These are phyloP conservation scores for Bos taurus DNA, from an alignment of 2,113 vertebrate species.

Conservation along the genomic window DNA sequence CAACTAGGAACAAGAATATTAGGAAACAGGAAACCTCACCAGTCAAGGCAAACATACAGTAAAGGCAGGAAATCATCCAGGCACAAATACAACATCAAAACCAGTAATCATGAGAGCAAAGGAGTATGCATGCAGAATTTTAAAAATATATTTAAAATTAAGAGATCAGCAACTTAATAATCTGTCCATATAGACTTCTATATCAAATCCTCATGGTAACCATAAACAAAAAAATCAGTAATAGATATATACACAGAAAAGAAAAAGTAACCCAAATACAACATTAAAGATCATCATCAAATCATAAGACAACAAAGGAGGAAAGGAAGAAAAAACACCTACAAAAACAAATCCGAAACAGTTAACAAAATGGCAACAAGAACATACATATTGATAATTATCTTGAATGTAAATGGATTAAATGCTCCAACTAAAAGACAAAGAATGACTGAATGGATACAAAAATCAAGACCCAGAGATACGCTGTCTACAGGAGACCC, in stretches of 20 bases:
- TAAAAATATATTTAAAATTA: background rate
- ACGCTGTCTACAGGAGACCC: background rate
- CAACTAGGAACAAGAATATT: background rate
- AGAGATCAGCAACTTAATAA: background rate
- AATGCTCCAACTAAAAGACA: background rate
- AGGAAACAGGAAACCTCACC: background rate
- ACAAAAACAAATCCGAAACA: background rate
- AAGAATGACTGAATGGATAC: background rate
- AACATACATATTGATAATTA: background rate
- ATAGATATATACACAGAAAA: background rate
- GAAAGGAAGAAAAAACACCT: background rate
- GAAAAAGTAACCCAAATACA: background rate
- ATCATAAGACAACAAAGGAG: background rate
- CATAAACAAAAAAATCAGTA: background rate
- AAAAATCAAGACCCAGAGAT: background rate
- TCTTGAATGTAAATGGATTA: background rate
- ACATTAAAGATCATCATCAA: background rate
- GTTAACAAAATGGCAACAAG: background rate
- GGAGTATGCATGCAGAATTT: background rate
- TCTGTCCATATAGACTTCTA: background rate
- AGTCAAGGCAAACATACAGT: background rate
- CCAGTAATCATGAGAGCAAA: background rate
- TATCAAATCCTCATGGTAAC: background rate
- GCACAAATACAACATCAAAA: background rate
- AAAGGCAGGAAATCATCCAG: background rate